A percentile compares a stretch with the other conserved stretches of the same genome.
phyloP scores from a whole-genome alignment of 2,888 invertebrate species.

The Fabriciana adippe region DNA sequence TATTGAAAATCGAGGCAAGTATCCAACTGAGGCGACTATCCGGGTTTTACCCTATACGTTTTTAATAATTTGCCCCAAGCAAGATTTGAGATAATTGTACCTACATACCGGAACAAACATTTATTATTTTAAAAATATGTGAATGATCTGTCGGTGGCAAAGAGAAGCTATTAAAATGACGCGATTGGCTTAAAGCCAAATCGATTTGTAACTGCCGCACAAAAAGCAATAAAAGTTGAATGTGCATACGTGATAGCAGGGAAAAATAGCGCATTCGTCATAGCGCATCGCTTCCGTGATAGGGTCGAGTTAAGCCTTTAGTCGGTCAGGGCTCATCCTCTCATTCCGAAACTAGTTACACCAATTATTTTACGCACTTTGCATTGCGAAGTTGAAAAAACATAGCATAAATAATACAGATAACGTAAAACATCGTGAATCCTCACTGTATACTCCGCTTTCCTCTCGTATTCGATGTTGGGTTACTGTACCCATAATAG shows the following conservation, averaged over 20 bases:
- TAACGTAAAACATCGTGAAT: too few species aligned
- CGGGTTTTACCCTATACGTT: too few species aligned
- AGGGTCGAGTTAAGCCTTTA: slow-evolving; percentile 34
- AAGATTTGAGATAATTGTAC: slow-evolving; percentile 4
- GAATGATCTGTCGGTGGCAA: slow-evolving; percentile 48
- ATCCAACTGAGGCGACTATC: too few species aligned
- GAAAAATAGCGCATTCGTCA: slow-evolving; percentile 73
- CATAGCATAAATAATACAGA: too few species aligned
- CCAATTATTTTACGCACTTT: neutral
- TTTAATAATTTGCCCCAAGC: neutral
- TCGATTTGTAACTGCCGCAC: slow-evolving; percentile 79
- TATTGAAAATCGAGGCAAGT: too few species aligned
- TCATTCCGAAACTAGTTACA: slow-evolving; percentile 3
- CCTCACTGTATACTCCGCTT: too few species aligned
- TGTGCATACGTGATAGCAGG: slow-evolving; percentile 72
- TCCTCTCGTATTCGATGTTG: too few species aligned
- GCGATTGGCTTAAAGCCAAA: slow-evolving; percentile 77
- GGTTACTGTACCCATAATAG: too few species aligned
- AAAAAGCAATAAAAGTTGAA: slow-evolving; percentile 78
- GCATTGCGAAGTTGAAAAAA: neutral
- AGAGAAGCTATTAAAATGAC: slow-evolving; percentile 73
- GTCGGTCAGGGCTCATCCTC: neutral
- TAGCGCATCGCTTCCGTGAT: slow-evolving; percentile 62
- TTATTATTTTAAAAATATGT: slow-evolving; percentile 44
- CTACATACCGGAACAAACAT: slow-evolving; percentile 18